These are phyloP conservation scores for Benitochromis conjunctus DNA, from an alignment of 2,113 vertebrate species.

Conservation along the genomic window DNA sequence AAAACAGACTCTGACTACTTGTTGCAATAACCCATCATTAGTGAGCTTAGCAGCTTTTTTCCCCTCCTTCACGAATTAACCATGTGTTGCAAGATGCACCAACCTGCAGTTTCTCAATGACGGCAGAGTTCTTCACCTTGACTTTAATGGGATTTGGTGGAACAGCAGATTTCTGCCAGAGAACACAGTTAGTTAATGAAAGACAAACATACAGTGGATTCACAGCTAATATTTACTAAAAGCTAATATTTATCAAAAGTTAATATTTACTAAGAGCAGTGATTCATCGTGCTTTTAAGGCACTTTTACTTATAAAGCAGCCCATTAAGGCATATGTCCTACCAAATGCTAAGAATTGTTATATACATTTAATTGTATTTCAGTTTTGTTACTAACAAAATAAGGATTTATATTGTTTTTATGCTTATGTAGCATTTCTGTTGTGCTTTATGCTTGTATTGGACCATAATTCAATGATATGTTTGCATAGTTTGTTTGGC, in stretches of 20 bases:
- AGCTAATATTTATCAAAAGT: neutral
- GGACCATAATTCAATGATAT: neutral
- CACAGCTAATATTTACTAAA: neutral
- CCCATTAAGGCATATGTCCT: neutral
- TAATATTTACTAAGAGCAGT: neutral
- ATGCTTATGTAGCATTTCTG: neutral
- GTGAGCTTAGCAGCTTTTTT: neutral
- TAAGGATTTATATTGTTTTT: neutral
- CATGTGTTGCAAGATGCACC: neutral
- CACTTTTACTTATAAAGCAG: neutral
- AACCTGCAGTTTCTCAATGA: slow-evolving; percentile 76
- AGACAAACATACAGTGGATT: neutral
- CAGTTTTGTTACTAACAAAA: neutral
- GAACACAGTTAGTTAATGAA: neutral
- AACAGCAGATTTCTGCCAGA: slow-evolving; percentile 45
- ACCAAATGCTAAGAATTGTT: neutral
- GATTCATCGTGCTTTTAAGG: neutral
- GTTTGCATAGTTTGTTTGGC: neutral
- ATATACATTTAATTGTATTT: neutral
- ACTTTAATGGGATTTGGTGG: slow-evolving; percentile 49
- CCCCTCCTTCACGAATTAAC: neutral
- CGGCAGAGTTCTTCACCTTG: slow-evolving; percentile 63
- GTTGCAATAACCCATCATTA: neutral
- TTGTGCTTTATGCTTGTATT: neutral
- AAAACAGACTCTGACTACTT: neutral